Evolutionary conservation across 2,888 invertebrate genomes (phyloP).

Genomic region (Macaria notata): DNA sequence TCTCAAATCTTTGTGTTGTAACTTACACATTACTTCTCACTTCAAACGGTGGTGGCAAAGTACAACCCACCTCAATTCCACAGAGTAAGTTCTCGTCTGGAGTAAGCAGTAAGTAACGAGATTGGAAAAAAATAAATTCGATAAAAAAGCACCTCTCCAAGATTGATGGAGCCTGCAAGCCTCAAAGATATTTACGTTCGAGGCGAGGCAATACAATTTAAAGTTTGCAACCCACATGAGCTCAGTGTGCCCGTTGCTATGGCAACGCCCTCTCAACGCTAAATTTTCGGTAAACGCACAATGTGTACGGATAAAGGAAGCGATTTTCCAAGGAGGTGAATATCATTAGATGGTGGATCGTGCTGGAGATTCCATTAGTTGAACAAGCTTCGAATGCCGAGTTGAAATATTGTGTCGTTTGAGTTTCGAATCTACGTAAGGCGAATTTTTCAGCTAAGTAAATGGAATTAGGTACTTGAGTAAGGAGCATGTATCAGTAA

Average conservation of each 20-base stretch:
- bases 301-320: conserved; percentile 71
- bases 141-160: conserved; percentile 30
- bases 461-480: no score
- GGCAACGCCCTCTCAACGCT: conserved; percentile 72
- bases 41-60: no score
- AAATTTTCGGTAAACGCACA: conserved; percentile 73
- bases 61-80: no score
- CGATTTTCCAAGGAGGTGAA: conserved; percentile 78
- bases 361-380: conserved; percentile 56
- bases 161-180: conserved; percentile 39
- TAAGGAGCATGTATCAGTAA: no score
- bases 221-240: conserved; percentile 78
- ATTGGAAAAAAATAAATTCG: conserved; percentile 27
- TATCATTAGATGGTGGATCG: conserved; percentile 71
- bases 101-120: conserved; percentile 1
- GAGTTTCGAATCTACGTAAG: conserved; percentile 8
- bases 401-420: conserved; percentile 24
- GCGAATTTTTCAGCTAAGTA: not conserved
- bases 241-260: conserved; percentile 63
- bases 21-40: no score
- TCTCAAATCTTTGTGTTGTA: no score
- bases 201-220: conserved; percentile 76
- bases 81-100: no score
- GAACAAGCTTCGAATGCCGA: conserved; percentile 39
- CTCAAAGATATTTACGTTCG: conserved; percentile 64